Base-by-base conservation (phyloP, 2,888 invertebrate genomes). In the Drosophila mayaguana region DNA sequence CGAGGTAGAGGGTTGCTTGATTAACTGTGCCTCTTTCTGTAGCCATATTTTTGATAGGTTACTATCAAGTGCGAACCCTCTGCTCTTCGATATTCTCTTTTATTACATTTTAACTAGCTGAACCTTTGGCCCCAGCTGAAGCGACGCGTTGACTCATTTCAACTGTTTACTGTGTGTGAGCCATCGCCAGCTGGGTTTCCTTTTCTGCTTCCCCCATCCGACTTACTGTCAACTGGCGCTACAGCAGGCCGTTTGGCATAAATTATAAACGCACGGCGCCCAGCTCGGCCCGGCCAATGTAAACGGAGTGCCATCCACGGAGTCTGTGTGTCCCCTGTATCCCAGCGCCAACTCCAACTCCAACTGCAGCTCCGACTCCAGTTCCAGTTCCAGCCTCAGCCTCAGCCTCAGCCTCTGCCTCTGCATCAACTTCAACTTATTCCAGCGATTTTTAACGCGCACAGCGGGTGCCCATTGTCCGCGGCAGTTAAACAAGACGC, bases 401-500 rank as follows among this genome's bases (percentile, higher is more conserved):
- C n/a, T 2, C 38, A 42, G 22, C 53, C 3, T 22, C 60, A 42
- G 20, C 45, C 22, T 3, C 38, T 53, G 20, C 45, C 22, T 3
- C 38, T 53, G 45, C 40, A 46, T 38, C 78, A 60, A 38, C 62
- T 63, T 51, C 73, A 72, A 54, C 67, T 38, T 54, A 38, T 40
- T 69, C 42, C 68, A 83, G 87, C 89, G 85, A 84, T 87, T 84
- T 89, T 84, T 84, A 84, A 84, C 89, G 77, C 84, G 64, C 89
- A 48, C 84, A 84, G 84, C 84, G 85, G 89, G 84, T 64, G 89
- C 82, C 71, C 85, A 89, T 84, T 84, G 84, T 89, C 68, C 85
- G 55, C 71, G 74, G 81, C 89, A 84, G 84, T 87, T 89, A 89
- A 84, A 89, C 89, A 84, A 84, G 83, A 84, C 87, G 83, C 83